Conservation (phyloP, 2,888 invertebrate genomes). For the Heliconius hortense region DNA sequence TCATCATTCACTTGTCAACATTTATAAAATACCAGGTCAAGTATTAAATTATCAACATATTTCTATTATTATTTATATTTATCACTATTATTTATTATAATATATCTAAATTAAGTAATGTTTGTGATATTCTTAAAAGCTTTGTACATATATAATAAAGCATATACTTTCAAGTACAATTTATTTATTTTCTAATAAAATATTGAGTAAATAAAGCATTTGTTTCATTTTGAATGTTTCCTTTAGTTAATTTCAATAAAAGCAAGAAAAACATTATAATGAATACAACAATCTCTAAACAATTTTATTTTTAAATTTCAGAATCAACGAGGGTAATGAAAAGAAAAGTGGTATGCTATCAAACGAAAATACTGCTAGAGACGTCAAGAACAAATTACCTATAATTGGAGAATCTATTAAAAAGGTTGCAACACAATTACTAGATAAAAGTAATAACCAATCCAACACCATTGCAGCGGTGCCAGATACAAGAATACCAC, state of each 20-base stretch:
- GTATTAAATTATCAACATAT: background rate
- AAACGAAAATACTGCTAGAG: slow-evolving; percentile 56
- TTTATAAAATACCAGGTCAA: background rate
- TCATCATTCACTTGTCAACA: background rate
- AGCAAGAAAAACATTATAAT: background rate
- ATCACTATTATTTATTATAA: background rate
- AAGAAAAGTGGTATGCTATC: slow-evolving; percentile 40
- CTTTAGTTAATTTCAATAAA: background rate
- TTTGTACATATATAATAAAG: slow-evolving; percentile 1
- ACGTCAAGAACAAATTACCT: slow-evolving; percentile 69
- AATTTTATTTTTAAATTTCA: slow-evolving; percentile 25
- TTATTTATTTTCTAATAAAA: slow-evolving; percentile 47
- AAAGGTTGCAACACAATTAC: slow-evolving; percentile 81
- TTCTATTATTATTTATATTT: background rate
- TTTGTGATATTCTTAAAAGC: slow-evolving; percentile 7
- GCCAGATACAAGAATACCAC: slow-evolving; percentile 84
- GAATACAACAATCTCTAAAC: no score
- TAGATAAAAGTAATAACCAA: slow-evolving; percentile 71
- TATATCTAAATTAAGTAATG: background rate
- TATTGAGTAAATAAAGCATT: background rate
- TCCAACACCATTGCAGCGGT: slow-evolving; percentile 65
- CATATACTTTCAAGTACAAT: slow-evolving; percentile 49
- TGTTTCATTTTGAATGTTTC: background rate
- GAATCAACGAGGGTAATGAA: slow-evolving; percentile 4
- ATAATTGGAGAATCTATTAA: slow-evolving; percentile 81